Base-by-base conservation (phyloP, 2,888 invertebrate genomes). In the Oscheius sp. region DNA sequence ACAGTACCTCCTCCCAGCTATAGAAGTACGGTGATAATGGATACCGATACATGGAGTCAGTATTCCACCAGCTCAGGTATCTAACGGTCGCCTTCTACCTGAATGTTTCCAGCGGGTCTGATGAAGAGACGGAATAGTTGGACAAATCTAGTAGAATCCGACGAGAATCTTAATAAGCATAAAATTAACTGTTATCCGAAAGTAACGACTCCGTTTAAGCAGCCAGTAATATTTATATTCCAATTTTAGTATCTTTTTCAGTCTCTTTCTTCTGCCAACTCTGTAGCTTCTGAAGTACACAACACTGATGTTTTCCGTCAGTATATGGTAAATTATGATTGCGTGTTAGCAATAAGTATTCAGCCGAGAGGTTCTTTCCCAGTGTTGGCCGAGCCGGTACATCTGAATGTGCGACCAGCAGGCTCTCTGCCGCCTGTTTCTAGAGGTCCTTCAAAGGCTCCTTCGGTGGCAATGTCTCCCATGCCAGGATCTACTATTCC, bases 121-220 rank as follows among this genome's bases (percentile, higher is more conserved):
- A 71, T 73, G 20, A 73, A 80, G 49, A 69, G 80, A 20, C 67
- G 78, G 12, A 68, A 69, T 51, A 81, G 81, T 44, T 82, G 82
- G 82, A 72, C 73, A 20, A 81, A 81, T 62, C 63, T 82, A 41
- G 72, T 78, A 9, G 74, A 77, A 51, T 59, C 76, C n/a, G 72
- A 72, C 49, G 75, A 78, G 26, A 68, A 79, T 38, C 50, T 71
- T 36, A 65, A 44, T 6, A 69, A 69, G 33, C 56, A 65, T 47
- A 67, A 71, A 36, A 63, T 68, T 24, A 72, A 75, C 49, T 33
- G 51, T 8, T 75, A 76, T 44, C 75, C 75, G n/a, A 75, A 72
- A 33, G 68, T 74, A 32, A 41, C 57, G 20, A 63, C 67, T 20
- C 59, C 57, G 4, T 67, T 59, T 24, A 67, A 49, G 17, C 45